These are phyloP conservation scores for Protonibea diacanthus DNA, from an alignment of 2,797 vertebrate genomes.

Conservation along the genomic window DNA sequence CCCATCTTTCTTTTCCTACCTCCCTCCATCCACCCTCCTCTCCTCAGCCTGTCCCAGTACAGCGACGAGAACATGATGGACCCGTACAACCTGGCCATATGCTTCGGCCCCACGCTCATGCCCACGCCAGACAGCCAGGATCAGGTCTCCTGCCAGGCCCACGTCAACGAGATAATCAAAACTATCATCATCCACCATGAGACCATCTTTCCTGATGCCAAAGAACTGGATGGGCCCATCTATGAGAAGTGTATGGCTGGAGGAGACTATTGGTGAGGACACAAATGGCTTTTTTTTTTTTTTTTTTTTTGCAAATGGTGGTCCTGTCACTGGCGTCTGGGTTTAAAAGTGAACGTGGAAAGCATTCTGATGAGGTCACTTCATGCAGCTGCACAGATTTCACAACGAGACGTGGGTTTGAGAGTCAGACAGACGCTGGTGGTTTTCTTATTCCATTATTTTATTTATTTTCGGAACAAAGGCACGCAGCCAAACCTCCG, in stretches of 20 bases:
- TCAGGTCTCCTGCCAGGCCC: constrained; percentile 98
- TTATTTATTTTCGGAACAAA: constrained; percentile 26
- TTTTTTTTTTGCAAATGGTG: neutral
- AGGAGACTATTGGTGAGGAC: constrained; percentile 96
- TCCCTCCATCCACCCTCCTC: neutral
- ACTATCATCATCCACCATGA: constrained; percentile 99
- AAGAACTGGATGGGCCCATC: constrained; percentile 95
- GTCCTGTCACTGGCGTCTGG: constrained; percentile 3
- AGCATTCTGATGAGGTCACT: constrained; percentile 41
- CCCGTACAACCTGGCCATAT: constrained; percentile 98
- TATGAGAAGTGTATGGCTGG: constrained; percentile 99
- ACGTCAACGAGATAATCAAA: constrained; percentile 98
- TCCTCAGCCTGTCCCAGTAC: constrained; percentile 94
- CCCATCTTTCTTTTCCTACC: neutral
- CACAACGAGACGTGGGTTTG: constrained; percentile 24
- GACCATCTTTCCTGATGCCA: constrained; percentile 95
- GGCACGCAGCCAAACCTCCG: constrained; percentile 39
- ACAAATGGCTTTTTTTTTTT: neutral
- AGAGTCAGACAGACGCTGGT: constrained; percentile 4
- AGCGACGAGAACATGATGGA: constrained; percentile 99
- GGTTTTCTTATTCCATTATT: constrained; percentile 30
- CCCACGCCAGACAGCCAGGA: constrained; percentile 98
- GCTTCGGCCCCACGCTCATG: constrained; percentile 98
- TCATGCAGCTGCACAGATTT: constrained; percentile 49
- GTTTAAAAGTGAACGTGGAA: constrained; percentile 29